These are phyloP conservation scores for Hydrocynus forskahlii DNA, from an alignment of 2,797 vertebrate species.

Conservation along the genomic window DNA sequence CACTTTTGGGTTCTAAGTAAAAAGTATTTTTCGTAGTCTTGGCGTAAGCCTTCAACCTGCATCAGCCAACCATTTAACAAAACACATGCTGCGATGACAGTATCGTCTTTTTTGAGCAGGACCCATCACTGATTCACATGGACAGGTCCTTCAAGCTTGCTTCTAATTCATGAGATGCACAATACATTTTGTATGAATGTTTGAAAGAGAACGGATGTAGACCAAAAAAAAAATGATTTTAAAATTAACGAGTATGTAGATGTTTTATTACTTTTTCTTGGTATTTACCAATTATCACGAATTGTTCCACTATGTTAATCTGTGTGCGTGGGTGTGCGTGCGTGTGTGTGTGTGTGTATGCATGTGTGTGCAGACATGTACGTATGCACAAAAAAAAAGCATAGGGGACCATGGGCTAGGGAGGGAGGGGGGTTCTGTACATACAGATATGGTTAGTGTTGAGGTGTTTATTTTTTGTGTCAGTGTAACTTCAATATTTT, in stretches of 20 bases:
- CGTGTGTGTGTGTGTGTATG: conserved; percentile 60
- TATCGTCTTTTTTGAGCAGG: background rate
- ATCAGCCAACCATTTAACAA: background rate
- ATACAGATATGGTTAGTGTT: conserved; percentile 81
- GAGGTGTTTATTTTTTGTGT: conserved; percentile 91
- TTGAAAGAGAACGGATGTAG: conserved; percentile 63
- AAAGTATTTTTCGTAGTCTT: background rate
- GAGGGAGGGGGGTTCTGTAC: conserved; percentile 74
- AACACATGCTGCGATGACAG: background rate
- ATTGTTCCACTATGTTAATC: conserved; percentile 69
- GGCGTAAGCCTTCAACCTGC: background rate
- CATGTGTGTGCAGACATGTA: conserved; percentile 61
- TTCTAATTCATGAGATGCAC: conserved; percentile 76
- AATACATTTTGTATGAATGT: conserved; percentile 87
- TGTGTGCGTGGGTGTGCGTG: conserved; percentile 67
- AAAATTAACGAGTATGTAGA: conserved; percentile 53
- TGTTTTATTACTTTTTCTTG: conserved; percentile 61
- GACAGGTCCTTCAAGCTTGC: conserved; percentile 51
- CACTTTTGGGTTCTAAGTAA: background rate
- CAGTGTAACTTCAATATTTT: conserved; percentile 87
- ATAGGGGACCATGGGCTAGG: conserved; percentile 64
- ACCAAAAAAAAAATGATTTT: conserved; percentile 59
- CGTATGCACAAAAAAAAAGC: conserved; percentile 66
- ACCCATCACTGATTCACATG: background rate
- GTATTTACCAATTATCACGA: conserved; percentile 73